phyloP scores from a whole-genome alignment of 2,888 invertebrate genomes.

The Euplexia lucipara region DNA sequence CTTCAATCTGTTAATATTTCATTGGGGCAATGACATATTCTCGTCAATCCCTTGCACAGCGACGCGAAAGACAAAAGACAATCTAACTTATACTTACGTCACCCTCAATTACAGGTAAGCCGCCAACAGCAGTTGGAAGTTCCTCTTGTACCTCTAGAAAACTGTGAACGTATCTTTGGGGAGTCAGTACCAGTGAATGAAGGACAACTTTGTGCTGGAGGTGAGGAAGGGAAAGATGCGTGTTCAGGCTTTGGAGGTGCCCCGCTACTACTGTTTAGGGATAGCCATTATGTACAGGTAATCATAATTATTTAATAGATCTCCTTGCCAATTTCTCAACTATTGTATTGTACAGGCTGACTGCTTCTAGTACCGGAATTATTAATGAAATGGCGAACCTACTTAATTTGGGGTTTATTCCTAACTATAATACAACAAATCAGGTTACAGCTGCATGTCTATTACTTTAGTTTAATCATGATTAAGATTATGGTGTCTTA shows the following conservation, averaged over 20 bases:
- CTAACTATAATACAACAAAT: no score
- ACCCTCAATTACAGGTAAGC: slow-evolving; percentile 78
- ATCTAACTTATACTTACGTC: not conserved
- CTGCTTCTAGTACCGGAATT: no score
- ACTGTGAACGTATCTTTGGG: slow-evolving; percentile 93
- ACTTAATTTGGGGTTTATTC: no score
- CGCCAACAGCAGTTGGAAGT: slow-evolving; percentile 93
- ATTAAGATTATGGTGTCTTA: no score
- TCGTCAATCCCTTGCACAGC: no score
- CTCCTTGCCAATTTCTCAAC: not conserved
- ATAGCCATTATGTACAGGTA: slow-evolving; percentile 93
- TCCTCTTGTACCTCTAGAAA: slow-evolving; percentile 92
- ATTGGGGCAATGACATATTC: not conserved
- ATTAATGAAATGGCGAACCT: no score
- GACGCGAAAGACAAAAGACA: not conserved
- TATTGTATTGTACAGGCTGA: no score
- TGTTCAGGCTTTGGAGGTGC: slow-evolving; percentile 96
- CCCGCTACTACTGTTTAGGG: slow-evolving; percentile 92
- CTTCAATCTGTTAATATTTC: no score
- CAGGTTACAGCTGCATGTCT: no score
- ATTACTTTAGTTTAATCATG: no score
- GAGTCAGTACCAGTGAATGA: slow-evolving; percentile 92
- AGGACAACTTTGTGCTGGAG: slow-evolving; percentile 94
- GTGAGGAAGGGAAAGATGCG: slow-evolving; percentile 93
- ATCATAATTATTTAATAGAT: not conserved